Conservation (phyloP, 2,113 vertebrate species). For the Tyrannus savana region DNA sequence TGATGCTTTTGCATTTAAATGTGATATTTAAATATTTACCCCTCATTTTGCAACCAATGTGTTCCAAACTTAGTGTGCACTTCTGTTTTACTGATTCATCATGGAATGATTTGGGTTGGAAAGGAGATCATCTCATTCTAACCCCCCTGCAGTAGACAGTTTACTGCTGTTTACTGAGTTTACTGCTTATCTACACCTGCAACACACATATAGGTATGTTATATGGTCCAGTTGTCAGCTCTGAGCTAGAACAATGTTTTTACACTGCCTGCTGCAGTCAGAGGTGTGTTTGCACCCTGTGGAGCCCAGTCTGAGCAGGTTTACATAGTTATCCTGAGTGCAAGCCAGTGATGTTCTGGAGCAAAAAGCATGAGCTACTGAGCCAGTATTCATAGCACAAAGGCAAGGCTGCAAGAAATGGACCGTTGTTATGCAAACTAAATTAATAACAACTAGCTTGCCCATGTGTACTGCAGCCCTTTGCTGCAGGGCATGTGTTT, state of each 20-base stretch:
- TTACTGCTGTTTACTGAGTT: background rate
- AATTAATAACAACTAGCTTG: background rate
- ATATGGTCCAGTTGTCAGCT: background rate
- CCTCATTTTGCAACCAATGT: background rate
- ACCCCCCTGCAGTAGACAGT: background rate
- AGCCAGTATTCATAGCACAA: background rate
- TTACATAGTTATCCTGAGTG: background rate
- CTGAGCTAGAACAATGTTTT: background rate
- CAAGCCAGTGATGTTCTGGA: background rate
- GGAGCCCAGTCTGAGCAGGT: background rate
- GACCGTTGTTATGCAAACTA: background rate
- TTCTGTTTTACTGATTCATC: background rate
- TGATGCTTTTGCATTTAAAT: background rate
- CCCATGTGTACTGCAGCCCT: background rate
- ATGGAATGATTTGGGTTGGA: background rate
- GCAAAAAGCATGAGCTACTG: rapidly evolving
- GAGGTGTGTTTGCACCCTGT: background rate
- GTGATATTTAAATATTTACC: background rate
- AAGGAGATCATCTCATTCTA: background rate
- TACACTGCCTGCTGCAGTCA: background rate
- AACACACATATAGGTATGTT: rapidly evolving
- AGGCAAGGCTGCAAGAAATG: background rate
- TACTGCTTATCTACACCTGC: background rate
- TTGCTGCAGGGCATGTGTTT: background rate
- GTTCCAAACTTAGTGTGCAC: background rate